Evolutionary conservation across 1,140 invertebrate species (phyloP), one percentile per base, ranked within the genome.

Genomic region (Trichogramma pretiosum): DNA sequence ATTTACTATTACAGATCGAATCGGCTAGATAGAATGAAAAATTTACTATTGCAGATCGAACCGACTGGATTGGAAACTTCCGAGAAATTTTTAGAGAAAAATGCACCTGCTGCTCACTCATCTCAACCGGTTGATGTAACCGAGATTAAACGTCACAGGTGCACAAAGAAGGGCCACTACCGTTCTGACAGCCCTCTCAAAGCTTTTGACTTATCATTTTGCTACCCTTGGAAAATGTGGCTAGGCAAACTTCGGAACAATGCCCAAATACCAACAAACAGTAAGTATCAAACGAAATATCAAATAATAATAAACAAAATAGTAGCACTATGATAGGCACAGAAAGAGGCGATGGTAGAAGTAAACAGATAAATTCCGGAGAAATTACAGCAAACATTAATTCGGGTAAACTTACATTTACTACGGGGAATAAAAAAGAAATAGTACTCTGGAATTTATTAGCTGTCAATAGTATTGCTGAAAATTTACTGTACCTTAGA

Each of bases 401-500:
- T 2, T 45, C 39, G 22, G 46, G 41, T 11, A 32, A 49, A 21
- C 26, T 48, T 21, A 22, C 45, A 8, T 8, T 5, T 1, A 49
- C 35, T 23, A 14, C 30, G 32, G 35, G 30, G 19, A 28, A 43
- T 26, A 35, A 16, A 1, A 13, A 40, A 22, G 21, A 11, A 14
- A 33, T 51, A 10, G 46, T 41, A 46, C 21, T 50, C 17, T 39
- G 41, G 26, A 45, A 45, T 32, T 41, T 44, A 1, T 1, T 39
- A 34, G 36, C 28, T 13, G 48, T 38, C 11, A 37, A 46, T 33
- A 35, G 50, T 43, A 35, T 54, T 11, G 35, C 52, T 19, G 48
- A 46, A 26, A 54, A 50, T 35, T 24, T 50, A 22, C 26, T 54
- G 5, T 54, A 44, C n/a, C 40, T 54, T 1, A 54, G 52, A 44